Conservation (phyloP, 2,797 vertebrate genomes). For the Hoplostethus atlanticus region DNA sequence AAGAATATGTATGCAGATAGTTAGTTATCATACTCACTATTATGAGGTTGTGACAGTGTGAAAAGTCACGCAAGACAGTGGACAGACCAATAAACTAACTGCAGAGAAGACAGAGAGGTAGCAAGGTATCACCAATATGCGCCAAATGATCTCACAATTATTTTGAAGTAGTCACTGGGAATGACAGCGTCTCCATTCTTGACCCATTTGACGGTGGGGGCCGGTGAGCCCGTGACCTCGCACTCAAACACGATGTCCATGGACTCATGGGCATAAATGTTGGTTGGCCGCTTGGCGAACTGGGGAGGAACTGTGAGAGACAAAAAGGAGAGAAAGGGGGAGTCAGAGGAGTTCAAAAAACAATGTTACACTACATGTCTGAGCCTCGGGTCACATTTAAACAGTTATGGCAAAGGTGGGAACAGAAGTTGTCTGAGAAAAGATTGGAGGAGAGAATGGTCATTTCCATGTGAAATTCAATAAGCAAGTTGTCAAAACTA, state of each 20-base stretch:
- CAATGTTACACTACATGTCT: not conserved
- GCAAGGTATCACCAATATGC: not conserved
- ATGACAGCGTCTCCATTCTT: slow-evolving; percentile 98
- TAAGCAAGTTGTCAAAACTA: slow-evolving; percentile 39
- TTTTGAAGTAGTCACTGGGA: slow-evolving; percentile 98
- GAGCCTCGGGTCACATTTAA: not conserved
- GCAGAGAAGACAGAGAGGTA: not conserved
- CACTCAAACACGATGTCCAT: slow-evolving; percentile 97
- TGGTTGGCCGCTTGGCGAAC: slow-evolving; percentile 89
- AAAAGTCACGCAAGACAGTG: not conserved
- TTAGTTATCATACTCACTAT: not conserved
- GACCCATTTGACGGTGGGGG: slow-evolving; percentile 97
- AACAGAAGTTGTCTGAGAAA: not conserved
- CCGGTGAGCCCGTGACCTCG: slow-evolving; percentile 91
- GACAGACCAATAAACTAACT: no score
- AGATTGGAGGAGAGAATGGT: not conserved
- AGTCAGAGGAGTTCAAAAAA: slow-evolving; percentile 7
- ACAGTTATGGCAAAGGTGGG: not conserved
- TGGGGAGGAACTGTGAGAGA: slow-evolving; percentile 87
- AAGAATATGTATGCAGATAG: not conserved
- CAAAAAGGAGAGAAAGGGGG: not conserved
- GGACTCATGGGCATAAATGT: slow-evolving; percentile 95
- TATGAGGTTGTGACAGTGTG: not conserved
- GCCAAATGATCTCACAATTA: slow-evolving; percentile 86
- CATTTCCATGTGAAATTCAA: slow-evolving; percentile 22